phyloP scores from a whole-genome alignment of 2,888 invertebrate species.

The Beris morrisii region DNA sequence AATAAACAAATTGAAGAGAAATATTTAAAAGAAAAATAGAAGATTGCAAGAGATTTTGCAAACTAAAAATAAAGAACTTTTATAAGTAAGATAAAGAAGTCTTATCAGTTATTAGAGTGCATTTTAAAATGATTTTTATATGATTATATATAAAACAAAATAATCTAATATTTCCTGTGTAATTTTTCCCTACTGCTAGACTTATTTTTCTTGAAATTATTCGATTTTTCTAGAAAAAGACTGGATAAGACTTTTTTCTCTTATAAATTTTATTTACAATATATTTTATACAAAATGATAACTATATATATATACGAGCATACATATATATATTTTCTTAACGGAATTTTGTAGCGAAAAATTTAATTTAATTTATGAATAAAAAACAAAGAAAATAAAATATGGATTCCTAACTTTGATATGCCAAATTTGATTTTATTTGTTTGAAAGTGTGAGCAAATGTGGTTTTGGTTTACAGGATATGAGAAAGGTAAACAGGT shows the following conservation, averaged over 20 bases:
- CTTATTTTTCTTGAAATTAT: background rate
- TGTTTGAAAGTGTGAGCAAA: background rate
- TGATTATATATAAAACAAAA: background rate
- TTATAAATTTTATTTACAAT: conserved; percentile 28
- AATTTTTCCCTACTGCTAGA: background rate
- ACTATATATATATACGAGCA: conserved; percentile 32
- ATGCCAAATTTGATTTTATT: conserved; percentile 20
- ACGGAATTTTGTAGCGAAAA: conserved; percentile 37
- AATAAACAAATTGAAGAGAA: background rate
- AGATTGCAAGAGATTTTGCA: conserved; percentile 14
- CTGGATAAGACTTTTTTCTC: conserved; percentile 27
- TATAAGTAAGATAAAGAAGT: conserved; percentile 27
- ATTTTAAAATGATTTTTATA: background rate
- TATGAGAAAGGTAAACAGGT: background rate
- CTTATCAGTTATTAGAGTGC: conserved; percentile 22
- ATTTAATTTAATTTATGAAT: conserved; percentile 35
- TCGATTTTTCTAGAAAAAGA: background rate
- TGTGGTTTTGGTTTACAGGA: background rate
- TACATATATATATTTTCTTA: conserved; percentile 38
- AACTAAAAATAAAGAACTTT: conserved; percentile 23
- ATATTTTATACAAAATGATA: conserved; percentile 34
- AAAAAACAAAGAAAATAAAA: conserved; percentile 13
- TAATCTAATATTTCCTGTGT: background rate
- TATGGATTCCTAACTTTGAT: conserved; percentile 36
- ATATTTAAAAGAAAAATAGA: background rate